Percentiles rank a stretch among this genome's conserved stretches.
Evolutionary conservation across 2,113 vertebrate species (phyloP).

Genomic region (Oryctolagus cuniculus): mOryCun1.1 NC_091453.1:66247501-66248000

Average conservation of each 20-base stretch:
- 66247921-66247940: constrained; percentile 10
- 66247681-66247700: not conserved
- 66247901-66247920: constrained; percentile 36
- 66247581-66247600: constrained; percentile 44
- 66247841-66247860: not conserved
- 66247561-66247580: constrained; percentile 28
- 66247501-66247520: constrained; percentile 40
- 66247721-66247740: not conserved
- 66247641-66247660: not conserved
- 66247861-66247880: constrained; percentile 18
- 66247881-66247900: not conserved
- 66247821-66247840: not conserved
- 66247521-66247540: constrained; percentile 12
- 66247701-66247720: constrained; percentile 13
- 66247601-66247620: not conserved
- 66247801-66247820: constrained; percentile 23
- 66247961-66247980: constrained; percentile 40
- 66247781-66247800: not conserved
- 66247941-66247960: not conserved
- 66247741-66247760: not conserved
- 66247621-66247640: not conserved
- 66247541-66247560: not conserved
- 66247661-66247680: constrained; percentile 33
- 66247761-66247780: constrained; percentile 35
- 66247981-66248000: not conserved